Evolutionary conservation across 1,140 invertebrate species (phyloP).

Genomic region (Panulirus ornatus): DNA sequence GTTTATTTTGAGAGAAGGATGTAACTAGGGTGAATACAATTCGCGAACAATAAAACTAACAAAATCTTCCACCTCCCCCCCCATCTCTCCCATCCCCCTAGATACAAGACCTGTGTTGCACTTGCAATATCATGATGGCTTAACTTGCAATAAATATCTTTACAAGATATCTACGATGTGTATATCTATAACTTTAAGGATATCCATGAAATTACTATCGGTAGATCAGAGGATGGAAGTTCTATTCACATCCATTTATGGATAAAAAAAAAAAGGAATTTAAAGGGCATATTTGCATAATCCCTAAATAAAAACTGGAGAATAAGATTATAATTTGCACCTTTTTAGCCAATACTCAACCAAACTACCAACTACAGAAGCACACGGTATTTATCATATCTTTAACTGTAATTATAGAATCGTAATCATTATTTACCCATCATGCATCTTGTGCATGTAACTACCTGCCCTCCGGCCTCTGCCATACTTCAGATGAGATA

Average conservation of each 20-base stretch:
- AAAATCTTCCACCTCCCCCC: not conserved
- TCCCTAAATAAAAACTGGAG: too few species aligned
- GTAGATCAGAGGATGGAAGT: not conserved
- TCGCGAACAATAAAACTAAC: constrained; percentile 32
- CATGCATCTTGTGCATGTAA: not conserved
- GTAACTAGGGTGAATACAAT: not conserved
- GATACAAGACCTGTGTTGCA: constrained; percentile 2
- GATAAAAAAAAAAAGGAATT: not conserved
- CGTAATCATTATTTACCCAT: not conserved
- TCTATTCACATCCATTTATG: not conserved
- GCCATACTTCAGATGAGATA: not conserved
- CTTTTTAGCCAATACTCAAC: too few species aligned
- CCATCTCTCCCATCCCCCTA: constrained; percentile 33
- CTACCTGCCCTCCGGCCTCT: not conserved
- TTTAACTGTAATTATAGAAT: not conserved
- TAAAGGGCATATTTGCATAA: not conserved
- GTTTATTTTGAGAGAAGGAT: not conserved
- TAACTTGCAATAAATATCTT: too few species aligned
- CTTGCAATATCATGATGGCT: not conserved
- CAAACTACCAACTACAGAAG: too few species aligned
- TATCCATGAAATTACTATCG: not conserved
- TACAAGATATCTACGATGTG: too few species aligned
- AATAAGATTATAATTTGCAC: too few species aligned
- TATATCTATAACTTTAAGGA: not conserved
- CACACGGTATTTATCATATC: not conserved